Evolutionary conservation across 53 echinoderm and acorn worm species (phyloP), one percentile per base, ranked within the genome.

Genomic region (Holothuria leucospilota): DNA sequence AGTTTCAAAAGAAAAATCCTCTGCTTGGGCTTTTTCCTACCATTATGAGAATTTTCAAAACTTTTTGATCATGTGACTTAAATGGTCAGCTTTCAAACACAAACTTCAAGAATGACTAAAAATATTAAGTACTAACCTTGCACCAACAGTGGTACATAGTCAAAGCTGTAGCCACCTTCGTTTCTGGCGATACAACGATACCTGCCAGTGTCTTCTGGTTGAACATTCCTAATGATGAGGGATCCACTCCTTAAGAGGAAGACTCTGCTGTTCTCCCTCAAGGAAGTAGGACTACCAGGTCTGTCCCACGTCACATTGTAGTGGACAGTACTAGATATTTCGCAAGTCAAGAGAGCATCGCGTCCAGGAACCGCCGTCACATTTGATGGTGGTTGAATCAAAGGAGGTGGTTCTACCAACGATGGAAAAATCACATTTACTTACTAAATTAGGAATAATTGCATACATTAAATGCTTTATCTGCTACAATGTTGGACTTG

Each of bases 261-360:
- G 27, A 99, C 94, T 25, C 95, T 90, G 81, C 85, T 92, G 68
- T 99, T 93, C 63, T 85, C 84, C 42, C 88, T 86, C 59, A 99
- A 81, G 0, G 91, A 84, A 23, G 89, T 90, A 23, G 86, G 65
- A 49, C 90, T 92, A 52, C 89, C 81, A 14, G 99, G 99, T 69
- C 84, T 90, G 71, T 95, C 95, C 99, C 99, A 99, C 1, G 99
- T 95, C 85, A 95, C 92, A 89, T 99, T 95, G 80, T 89, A 92
- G 20, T 90, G 85, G 0, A 95, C 95, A 13, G 93, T 91, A 62
- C 95, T 95, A 82, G 78, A 86, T 84, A 91, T 82, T 10, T 86
- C 86, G 63, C 99, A 99, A 40, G 95, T 87, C 25, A 99, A 69
- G 34, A 99, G 61, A 30, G 90, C 99, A 66, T 89, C 82, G 0